phyloP scores from a whole-genome alignment of 2,797 vertebrate genomes.

The Philypnodon macrostomus region DNA sequence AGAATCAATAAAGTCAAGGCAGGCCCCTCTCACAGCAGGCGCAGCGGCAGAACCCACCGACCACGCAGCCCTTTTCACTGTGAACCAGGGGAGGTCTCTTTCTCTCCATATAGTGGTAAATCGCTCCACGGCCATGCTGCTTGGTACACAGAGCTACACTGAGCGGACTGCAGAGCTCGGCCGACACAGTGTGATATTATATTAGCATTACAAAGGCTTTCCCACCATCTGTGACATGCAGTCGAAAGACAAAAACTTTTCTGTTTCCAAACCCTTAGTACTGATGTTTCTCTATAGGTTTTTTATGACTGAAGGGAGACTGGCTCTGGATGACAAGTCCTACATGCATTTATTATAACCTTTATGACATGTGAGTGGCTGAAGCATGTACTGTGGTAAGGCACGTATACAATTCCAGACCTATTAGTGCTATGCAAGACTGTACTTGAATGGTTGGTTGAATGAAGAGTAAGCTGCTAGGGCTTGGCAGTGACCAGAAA shows the following conservation, averaged over 20 bases:
- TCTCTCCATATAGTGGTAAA: slow-evolving; percentile 76
- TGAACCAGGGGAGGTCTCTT: slow-evolving; percentile 72
- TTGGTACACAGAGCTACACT: slow-evolving; percentile 70
- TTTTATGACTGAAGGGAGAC: slow-evolving; percentile 54
- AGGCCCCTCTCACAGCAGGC: slow-evolving; percentile 59
- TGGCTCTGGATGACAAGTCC: slow-evolving; percentile 53
- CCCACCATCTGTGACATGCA: slow-evolving; percentile 79
- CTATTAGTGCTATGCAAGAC: too few relatives aligned
- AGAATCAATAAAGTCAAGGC: slow-evolving; percentile 70
- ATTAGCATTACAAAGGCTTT: slow-evolving; percentile 85
- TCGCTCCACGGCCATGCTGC: slow-evolving; percentile 72
- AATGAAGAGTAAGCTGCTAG: too few relatives aligned
- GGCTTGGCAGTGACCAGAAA: too few relatives aligned
- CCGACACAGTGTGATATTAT: slow-evolving; percentile 81
- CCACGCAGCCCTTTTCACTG: slow-evolving; percentile 72
- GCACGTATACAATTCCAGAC: too few relatives aligned
- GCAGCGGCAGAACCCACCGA: slow-evolving; percentile 60
- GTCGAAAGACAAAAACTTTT: slow-evolving; percentile 65
- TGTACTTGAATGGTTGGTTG: too few relatives aligned
- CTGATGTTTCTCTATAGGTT: slow-evolving; percentile 76
- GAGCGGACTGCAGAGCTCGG: slow-evolving; percentile 68
- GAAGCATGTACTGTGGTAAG: slow-evolving; percentile 15
- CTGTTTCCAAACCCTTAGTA: slow-evolving; percentile 62
- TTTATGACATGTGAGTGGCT: slow-evolving; percentile 41
- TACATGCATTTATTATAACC: slow-evolving; percentile 51